phyloP scores from a whole-genome alignment of 2,113 vertebrate genomes.

The Pangasianodon gigas region DNA sequence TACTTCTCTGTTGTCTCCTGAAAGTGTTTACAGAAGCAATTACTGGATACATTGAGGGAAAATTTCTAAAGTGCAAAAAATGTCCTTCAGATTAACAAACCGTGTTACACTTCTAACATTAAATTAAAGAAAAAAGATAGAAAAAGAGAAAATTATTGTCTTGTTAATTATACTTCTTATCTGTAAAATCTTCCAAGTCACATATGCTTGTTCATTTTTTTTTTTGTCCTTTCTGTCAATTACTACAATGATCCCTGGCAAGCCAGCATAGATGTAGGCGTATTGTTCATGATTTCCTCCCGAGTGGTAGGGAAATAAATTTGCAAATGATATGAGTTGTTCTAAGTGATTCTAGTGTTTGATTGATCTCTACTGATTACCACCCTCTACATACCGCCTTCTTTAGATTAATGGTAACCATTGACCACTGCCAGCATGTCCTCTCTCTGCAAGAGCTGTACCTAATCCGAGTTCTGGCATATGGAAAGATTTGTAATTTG shows the following conservation, averaged over 20 bases:
- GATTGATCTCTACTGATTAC: background rate
- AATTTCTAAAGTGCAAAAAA: background rate
- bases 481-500: conserved; percentile 40
- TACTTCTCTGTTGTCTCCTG: background rate
- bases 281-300: conserved; percentile 13
- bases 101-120: background rate
- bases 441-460: conserved; percentile 12
- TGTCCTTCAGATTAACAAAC: background rate
- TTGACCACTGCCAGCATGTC: conserved; percentile 18
- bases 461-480: conserved; percentile 36
- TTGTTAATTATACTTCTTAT: background rate
- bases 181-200: background rate
- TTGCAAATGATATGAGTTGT: background rate
- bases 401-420: background rate
- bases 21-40: background rate
- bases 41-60: background rate
- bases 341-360: background rate
- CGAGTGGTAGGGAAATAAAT: background rate
- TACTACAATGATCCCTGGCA: conserved; percentile 1
- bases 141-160: background rate
- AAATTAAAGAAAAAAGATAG: background rate
- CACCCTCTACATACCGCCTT: background rate
- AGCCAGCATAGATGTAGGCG: background rate
- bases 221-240: background rate
- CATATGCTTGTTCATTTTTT: background rate